Percentiles rank a stretch among this genome's conserved stretches.
Conservation (phyloP, 92 coral and sea anemone genomes). For the Palythoa grandiflora region DNA sequence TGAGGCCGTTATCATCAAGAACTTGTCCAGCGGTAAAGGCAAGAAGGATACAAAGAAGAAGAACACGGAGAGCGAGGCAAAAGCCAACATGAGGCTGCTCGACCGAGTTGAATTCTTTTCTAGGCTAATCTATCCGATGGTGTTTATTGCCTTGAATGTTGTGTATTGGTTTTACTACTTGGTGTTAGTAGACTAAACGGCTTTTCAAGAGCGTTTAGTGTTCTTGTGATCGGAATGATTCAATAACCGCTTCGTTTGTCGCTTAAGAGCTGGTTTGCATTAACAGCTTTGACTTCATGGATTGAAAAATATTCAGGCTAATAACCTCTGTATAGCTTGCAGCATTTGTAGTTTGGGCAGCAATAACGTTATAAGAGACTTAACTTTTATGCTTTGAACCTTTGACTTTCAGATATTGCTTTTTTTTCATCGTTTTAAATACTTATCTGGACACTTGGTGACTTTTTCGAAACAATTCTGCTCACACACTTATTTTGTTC, state of each 20-base stretch:
- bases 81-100: constrained; percentile 64
- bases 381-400: no score
- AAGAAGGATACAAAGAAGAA: constrained; percentile 13
- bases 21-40: constrained; percentile 59
- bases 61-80: constrained; percentile 26
- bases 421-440: no score
- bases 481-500: no score
- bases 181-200: constrained; percentile 21
- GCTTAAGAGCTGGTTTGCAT: neutral
- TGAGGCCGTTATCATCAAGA: constrained; percentile 79
- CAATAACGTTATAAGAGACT: neutral
- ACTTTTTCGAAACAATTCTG: no score
- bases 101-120: constrained; percentile 81
- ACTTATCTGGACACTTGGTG: no score
- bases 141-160: constrained; percentile 74
- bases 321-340: neutral
- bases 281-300: neutral
- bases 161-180: constrained; percentile 82
- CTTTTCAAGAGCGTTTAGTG: neutral
- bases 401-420: no score
- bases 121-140: constrained; percentile 81
- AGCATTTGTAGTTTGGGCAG: neutral
- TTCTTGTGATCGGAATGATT: neutral
- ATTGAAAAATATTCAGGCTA: neutral
- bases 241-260: neutral